Evolutionary conservation across 2,797 vertebrate genomes (phyloP).

Genomic region (Picus viridis): DNA sequence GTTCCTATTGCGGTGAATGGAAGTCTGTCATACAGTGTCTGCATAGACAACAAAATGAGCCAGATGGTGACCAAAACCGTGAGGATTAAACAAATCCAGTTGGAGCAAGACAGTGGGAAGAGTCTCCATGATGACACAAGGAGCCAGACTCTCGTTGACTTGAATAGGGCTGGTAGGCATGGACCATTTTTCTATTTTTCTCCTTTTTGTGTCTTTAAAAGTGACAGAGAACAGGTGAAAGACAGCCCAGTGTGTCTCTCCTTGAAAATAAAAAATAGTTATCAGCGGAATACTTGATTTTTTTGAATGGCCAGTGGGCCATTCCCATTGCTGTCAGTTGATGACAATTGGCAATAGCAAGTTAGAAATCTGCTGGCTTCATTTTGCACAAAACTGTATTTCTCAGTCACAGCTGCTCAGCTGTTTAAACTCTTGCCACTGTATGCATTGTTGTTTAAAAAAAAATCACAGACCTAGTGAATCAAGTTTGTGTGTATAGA

Average conservation of each 20-base stretch:
- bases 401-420: neutral
- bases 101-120: conserved; percentile 99
- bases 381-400: neutral
- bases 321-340: neutral
- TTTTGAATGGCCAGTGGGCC: neutral
- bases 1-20: conserved; percentile 91
- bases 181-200: neutral
- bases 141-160: conserved; percentile 90
- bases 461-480: neutral
- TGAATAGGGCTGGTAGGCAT: conserved; percentile 90
- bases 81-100: conserved; percentile 93
- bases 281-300: neutral
- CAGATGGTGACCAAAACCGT: conserved; percentile 84
- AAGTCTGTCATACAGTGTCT: conserved; percentile 82
- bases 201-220: neutral
- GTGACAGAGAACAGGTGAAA: neutral
- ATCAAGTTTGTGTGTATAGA: neutral
- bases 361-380: neutral
- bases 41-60: conserved; percentile 77
- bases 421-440: neutral
- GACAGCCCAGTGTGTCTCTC: neutral
- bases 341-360: neutral
- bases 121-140: conserved; percentile 91
- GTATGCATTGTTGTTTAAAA: neutral
- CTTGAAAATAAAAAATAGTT: neutral